Evolutionary conservation across 2,113 vertebrate genomes (phyloP), one percentile per base, ranked within the genome.

Genomic region (Pomatostomus ruficeps): DNA sequence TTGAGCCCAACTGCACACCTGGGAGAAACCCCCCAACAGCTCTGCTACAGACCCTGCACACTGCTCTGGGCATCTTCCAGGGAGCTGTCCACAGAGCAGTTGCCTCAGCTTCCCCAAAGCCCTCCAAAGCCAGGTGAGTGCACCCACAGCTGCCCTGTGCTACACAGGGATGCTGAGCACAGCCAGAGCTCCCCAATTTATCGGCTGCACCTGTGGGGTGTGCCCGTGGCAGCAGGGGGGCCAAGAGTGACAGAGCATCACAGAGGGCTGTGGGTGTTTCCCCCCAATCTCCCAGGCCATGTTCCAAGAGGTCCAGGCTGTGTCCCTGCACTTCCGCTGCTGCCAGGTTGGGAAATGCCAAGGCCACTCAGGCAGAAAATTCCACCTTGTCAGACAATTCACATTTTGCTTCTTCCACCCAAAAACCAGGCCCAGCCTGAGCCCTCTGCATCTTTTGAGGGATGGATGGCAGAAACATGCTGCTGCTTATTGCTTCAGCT

Each of bases 191-290:
- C 59, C 72, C 12, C 46, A n/a, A 0, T 21, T 61, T 24, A 29
- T 8, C 1, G 14, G 36, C 19, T 26, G 40, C 6, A 4, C 43
- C 31, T 7, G 0, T 0, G 3, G 76, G 20, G 3, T 51, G 42
- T 19, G 18, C 29, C 28, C 7, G 1, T 1, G 5, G 75, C 76
- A 76, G 52, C 1, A 5, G 20, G 4, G 48, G 40, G 15, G 6
- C 0, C 21, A 84, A n/a, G 65, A 63, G 55, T 12, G 26, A 26
- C 55, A 84, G 15, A 58, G 28, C 59, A 77, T 35, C 65, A n/a
- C 0, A 3, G n/a, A 1, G 12, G 14, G 26, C 65, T 11, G 3
- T 0, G 9, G 13, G 23, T 4, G 1, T 5, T 49, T 16, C 57
- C 43, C 73, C 38, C 20, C 77, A 1, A 31, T 71, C 43, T 46